Percentiles rank a stretch among this genome's conserved stretches.
phyloP scores from a whole-genome alignment of 2,888 invertebrate species.

The Andrena minutula region DNA sequence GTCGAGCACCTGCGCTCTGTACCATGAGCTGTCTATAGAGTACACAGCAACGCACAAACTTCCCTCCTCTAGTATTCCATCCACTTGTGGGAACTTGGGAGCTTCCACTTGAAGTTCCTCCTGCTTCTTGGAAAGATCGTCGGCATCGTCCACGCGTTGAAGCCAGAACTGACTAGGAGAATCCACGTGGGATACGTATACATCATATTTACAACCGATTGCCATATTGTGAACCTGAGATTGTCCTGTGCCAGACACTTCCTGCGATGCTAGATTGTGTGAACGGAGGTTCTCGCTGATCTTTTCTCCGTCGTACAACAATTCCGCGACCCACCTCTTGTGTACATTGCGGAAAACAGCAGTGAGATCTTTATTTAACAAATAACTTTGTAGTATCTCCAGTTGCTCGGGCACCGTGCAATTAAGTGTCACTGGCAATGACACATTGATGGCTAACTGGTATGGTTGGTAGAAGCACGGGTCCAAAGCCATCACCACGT shows the following conservation, averaged over 20 bases:
- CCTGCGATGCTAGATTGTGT: slow-evolving; percentile 54
- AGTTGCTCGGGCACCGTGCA: slow-evolving; percentile 85
- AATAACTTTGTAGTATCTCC: slow-evolving; percentile 71
- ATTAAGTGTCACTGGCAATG: slow-evolving; percentile 75
- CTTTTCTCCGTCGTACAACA: slow-evolving; percentile 86
- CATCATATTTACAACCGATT: slow-evolving; percentile 82
- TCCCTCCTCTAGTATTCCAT: slow-evolving; percentile 87
- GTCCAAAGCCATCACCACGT: slow-evolving; percentile 84
- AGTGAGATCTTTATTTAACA: slow-evolving; percentile 86
- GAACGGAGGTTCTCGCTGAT: slow-evolving; percentile 86
- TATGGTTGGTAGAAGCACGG: slow-evolving; percentile 77
- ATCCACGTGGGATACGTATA: slow-evolving; percentile 90
- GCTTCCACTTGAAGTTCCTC: slow-evolving; percentile 88
- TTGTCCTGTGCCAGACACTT: background rate
- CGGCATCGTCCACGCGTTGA: slow-evolving; percentile 87
- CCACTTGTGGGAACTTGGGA: slow-evolving; percentile 86
- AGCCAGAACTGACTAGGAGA: slow-evolving; percentile 92
- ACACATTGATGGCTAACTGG: slow-evolving; percentile 78
- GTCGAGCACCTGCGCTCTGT: slow-evolving; percentile 95
- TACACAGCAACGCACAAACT: slow-evolving; percentile 92
- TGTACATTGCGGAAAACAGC: slow-evolving; percentile 86
- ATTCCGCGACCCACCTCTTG: slow-evolving; percentile 87
- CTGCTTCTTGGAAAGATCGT: slow-evolving; percentile 88
- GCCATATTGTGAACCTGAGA: slow-evolving; percentile 77
- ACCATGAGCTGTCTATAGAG: slow-evolving; percentile 94